phyloP scores from a whole-genome alignment of 1,140 invertebrate genomes.

The Harpegnathos saltator region DNA sequence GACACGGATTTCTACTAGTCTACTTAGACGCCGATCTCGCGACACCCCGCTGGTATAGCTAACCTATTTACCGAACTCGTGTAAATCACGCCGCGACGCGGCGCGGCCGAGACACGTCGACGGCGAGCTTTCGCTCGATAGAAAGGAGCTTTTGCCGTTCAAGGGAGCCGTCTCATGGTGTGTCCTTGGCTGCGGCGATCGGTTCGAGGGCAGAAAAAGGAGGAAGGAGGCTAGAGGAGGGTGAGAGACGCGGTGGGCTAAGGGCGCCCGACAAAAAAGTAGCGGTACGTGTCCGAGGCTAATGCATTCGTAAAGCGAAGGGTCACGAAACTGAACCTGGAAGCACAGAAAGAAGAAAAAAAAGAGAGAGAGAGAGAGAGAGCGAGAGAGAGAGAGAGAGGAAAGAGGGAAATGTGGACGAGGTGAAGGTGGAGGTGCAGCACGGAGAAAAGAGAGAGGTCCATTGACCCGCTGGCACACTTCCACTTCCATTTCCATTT shows the following conservation, averaged over 20 bases:
- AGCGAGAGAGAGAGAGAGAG: slow-evolving; percentile 42
- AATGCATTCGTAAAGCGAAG: slow-evolving; percentile 65
- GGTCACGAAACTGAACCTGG: slow-evolving; percentile 54
- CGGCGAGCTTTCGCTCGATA: slow-evolving; percentile 17
- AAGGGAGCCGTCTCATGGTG: background rate
- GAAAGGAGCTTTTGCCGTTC: slow-evolving; percentile 44
- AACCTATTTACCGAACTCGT: slow-evolving; percentile 20
- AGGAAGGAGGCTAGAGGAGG: background rate
- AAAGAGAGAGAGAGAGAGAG: too few relatives aligned
- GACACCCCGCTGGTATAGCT: background rate
- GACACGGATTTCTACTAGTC: too few relatives aligned
- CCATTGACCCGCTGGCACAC: slow-evolving; percentile 77
- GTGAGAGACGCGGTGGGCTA: slow-evolving; percentile 37
- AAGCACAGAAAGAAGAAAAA: slow-evolving; percentile 34
- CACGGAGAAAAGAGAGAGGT: slow-evolving; percentile 70
- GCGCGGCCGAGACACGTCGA: slow-evolving; percentile 3
- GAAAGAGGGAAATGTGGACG: slow-evolving; percentile 20
- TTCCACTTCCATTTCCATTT: slow-evolving; percentile 75
- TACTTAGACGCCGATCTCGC: background rate
- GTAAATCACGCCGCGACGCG: slow-evolving; percentile 33
- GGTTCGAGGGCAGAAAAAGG: slow-evolving; percentile 28
- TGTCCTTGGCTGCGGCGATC: slow-evolving; percentile 31
- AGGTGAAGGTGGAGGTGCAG: background rate
- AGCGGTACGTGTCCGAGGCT: slow-evolving; percentile 67
- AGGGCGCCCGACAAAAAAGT: slow-evolving; percentile 63